Evolutionary conservation across 2,113 vertebrate species (phyloP), one percentile per base, ranked within the genome.

Genomic region (Gallinago jamesoni): DNA sequence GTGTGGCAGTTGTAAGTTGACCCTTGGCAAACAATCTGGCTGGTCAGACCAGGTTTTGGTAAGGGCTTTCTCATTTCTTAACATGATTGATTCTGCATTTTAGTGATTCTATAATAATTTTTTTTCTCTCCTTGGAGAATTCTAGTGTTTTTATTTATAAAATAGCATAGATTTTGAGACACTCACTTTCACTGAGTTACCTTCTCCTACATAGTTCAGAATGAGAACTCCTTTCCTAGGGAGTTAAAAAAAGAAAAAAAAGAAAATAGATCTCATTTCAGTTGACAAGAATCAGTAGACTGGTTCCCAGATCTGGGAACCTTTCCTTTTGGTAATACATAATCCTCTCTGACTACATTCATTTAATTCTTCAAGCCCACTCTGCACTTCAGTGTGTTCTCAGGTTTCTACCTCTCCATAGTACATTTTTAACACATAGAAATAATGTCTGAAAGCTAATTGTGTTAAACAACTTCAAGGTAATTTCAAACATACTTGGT

Each of bases 221-320:
- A 69, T 82, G 48, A 89, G 66, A 79, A 66, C 84, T 78, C 48
- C 45, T 92, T 72, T 92, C 48, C 56, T 41, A 35, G 7, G 4
- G 16, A 81, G 52, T 31, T 66, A 3, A 43, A 41, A 62, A 43
- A 24, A 60, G 27, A 5, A 7, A 43, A 48, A 37, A 59, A 27
- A 30, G 41, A 86, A 92, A 93, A 88, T 64, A 92, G 43, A 92
- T 89, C 96, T 93, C 52, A 41, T 96, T 96, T 96, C 90, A 90
- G 68, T 84, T 92, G 94, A 95, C 95, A 96, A 87, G 92, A 96
- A 93, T 96, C 95, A 95, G 95, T 92, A 96, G 93, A 96, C 92
- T 89, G 62, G 86, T 96, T 93, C 86, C 76, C 90, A 95, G 79
- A 81, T 96, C 92, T 96, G 88, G 47, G 37, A 87, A 90, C 73